Base-by-base conservation (phyloP, 2,888 invertebrate genomes). In the Brachyopa scutellaris region DNA sequence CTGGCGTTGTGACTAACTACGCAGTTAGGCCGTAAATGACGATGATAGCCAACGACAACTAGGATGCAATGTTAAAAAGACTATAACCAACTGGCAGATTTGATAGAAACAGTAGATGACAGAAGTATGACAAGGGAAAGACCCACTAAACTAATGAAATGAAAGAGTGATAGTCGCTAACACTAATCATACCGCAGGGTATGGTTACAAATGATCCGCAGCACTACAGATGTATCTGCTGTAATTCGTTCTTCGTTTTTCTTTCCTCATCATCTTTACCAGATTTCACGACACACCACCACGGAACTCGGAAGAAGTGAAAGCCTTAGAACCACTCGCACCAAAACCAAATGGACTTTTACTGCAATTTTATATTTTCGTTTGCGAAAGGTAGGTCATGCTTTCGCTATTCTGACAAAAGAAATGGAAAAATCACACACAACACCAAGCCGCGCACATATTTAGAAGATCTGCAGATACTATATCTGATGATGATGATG, bases 311-410 rank as follows among this genome's bases (percentile, higher is more conserved):
- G 78, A 78, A 78, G 78, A 83, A 83, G 83, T 83, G 83, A 83
- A 83, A 83, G 83, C 78, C 73, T 82, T 70, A 77, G 82, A 84
- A 82, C 64, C 47, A 73, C 53, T 73, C 72, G 64, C 47, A 59
- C 57, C 59, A 59, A 55, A 49, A 33, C 64, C 80, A 69, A 80
- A 76, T 83, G 72, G 74, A 83, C 84, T 83, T 83, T 84, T 83
- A 83, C 84, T 84, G 83, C 83, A 84, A 83, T 83, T 66, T 78
- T 74, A 82, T 82, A 77, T 82, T 78, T 82, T 83, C 62, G 78
- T 79, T 83, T 74, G 70, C 61, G 61, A 84, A 86, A 86, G 86
- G 86, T 86, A 86, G 86, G 86, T 86, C 86, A 86, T 86, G 85
- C 85, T 85, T 86, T 85, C 85, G 85, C 86, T 85, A 69, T 73